Conservation (phyloP, 2,888 invertebrate genomes). For the Furcula furcula region DNA sequence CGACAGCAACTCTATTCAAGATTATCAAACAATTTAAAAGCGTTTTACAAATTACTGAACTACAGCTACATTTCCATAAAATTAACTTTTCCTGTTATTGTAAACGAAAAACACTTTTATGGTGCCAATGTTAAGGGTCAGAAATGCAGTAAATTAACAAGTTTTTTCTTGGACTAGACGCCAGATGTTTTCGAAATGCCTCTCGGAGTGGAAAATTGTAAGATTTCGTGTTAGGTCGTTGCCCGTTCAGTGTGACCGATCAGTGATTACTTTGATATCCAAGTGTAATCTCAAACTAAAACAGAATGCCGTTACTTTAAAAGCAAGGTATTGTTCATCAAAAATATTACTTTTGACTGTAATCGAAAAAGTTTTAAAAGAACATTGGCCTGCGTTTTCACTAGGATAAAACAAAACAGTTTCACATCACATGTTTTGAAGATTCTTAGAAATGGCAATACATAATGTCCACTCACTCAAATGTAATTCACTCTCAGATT, state of each 20-base stretch:
- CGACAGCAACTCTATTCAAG: constrained; percentile 41
- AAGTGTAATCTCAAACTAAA: constrained; percentile 41
- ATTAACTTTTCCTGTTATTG: constrained; percentile 5
- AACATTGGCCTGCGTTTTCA: too few species aligned
- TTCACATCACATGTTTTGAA: too few species aligned
- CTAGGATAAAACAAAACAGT: too few species aligned
- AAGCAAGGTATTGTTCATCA: constrained; percentile 9
- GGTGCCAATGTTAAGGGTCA: constrained; percentile 29
- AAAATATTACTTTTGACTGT: constrained; percentile 3
- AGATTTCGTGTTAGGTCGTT: constrained; percentile 66
- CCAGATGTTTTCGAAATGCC: constrained; percentile 69
- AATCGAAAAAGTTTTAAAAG: too few species aligned
- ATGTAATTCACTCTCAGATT: too few species aligned
- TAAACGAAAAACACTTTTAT: constrained; percentile 13
- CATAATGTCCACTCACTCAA: too few species aligned
- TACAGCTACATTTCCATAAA: constrained; percentile 29
- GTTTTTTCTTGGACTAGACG: constrained; percentile 31
- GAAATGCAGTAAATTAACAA: constrained; percentile 18
- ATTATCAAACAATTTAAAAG: constrained; percentile 53
- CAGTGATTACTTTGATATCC: constrained; percentile 47
- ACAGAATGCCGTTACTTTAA: constrained; percentile 25
- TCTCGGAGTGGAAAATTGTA: constrained; percentile 68
- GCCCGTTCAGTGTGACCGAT: constrained; percentile 65
- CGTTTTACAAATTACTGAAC: constrained; percentile 52
- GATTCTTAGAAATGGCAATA: too few species aligned